Evolutionary conservation across 2,797 vertebrate genomes (phyloP).

Genomic region (Aldrovandia affinis): DNA sequence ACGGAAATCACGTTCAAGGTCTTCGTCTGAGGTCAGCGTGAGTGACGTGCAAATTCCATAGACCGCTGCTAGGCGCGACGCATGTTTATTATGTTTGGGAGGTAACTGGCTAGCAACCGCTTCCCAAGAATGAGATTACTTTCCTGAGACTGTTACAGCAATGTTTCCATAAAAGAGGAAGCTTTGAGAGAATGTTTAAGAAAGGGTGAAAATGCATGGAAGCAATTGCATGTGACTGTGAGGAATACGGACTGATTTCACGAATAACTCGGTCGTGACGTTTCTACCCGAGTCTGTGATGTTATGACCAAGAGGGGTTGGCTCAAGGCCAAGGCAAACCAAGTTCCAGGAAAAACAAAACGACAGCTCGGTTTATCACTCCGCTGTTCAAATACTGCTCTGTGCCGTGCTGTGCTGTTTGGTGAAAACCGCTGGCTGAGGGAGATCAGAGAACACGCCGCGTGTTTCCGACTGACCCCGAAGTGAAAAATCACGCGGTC

Average conservation of each 20-base stretch:
- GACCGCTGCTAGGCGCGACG: neutral
- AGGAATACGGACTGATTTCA: neutral
- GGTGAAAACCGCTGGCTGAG: conserved; percentile 4
- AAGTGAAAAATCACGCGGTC: conserved; percentile 11
- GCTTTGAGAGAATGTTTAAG: neutral
- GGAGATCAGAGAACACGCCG: neutral
- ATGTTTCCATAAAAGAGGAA: neutral
- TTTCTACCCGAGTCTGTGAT: conserved; percentile 4
- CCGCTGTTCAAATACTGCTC: conserved; percentile 1
- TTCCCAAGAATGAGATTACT: neutral
- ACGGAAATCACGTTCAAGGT: neutral
- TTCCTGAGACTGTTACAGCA: neutral
- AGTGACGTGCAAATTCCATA: neutral
- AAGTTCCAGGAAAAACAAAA: conserved; percentile 22
- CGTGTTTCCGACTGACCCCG: neutral
- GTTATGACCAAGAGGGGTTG: conserved; percentile 11
- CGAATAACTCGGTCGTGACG: neutral
- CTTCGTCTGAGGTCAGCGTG: neutral
- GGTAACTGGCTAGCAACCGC: neutral
- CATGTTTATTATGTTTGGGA: neutral
- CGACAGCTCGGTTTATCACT: conserved; percentile 13
- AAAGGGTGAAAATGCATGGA: neutral
- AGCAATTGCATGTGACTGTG: neutral
- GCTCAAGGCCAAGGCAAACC: conserved; percentile 26
- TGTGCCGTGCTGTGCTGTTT: conserved; percentile 14